Conservation (phyloP, 2,113 vertebrate genomes). For the Pelecanus crispus region DNA sequence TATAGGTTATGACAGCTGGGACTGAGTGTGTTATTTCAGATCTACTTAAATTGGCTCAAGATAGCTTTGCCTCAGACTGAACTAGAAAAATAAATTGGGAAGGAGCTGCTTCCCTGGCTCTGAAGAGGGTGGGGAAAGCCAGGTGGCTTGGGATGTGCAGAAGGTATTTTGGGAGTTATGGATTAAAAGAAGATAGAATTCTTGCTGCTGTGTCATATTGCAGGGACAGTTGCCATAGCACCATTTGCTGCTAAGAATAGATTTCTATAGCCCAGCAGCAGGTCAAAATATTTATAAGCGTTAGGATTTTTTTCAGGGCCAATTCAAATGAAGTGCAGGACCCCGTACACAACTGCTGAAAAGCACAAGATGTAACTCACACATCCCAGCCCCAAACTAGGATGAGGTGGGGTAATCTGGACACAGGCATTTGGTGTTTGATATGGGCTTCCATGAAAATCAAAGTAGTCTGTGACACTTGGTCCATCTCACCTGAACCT, state of each 20-base stretch:
- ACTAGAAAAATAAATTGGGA: conserved; percentile 37
- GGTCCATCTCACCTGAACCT: neutral
- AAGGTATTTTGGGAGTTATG: conserved; percentile 12
- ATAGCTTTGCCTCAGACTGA: neutral
- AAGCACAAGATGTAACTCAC: neutral
- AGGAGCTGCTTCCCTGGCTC: neutral
- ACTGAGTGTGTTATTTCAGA: neutral
- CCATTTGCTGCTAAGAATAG: conserved; percentile 33
- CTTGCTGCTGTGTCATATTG: conserved; percentile 29
- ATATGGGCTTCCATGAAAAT: neutral
- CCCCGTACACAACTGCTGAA: neutral
- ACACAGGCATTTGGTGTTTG: neutral
- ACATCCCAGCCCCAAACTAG: neutral
- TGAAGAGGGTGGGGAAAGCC: conserved; percentile 23
- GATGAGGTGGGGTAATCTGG: neutral
- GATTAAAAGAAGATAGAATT: conserved; percentile 35
- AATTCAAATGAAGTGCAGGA: neutral
- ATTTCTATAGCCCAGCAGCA: neutral
- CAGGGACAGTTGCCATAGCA: conserved; percentile 56
- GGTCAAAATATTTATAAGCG: conserved; percentile 42
- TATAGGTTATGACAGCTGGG: conserved; percentile 37
- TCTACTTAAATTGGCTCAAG: neutral
- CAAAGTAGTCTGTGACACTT: neutral
- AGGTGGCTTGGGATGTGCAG: conserved; percentile 39
- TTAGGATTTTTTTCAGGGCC: neutral